phyloP scores from a whole-genome alignment of 1,140 invertebrate genomes.

The Eurosta solidaginis region DNA sequence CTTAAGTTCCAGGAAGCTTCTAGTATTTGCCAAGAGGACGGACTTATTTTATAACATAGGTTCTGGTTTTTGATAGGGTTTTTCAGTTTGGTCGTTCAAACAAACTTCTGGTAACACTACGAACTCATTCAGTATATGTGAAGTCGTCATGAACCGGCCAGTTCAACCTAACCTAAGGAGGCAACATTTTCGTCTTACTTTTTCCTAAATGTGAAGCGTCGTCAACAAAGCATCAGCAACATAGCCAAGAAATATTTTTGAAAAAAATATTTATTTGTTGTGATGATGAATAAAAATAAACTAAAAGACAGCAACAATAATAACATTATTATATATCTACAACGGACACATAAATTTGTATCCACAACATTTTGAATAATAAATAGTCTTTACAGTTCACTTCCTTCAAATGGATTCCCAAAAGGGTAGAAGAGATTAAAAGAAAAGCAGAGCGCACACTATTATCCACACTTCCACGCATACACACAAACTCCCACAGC shows the following conservation, averaged over 20 bases:
- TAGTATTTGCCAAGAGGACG: too few relatives aligned
- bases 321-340: not conserved
- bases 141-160: too few relatives aligned
- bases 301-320: not conserved
- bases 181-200: too few relatives aligned
- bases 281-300: not conserved
- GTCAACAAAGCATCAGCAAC: not conserved
- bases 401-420: not conserved
- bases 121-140: too few relatives aligned
- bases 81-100: too few relatives aligned
- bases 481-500: not conserved
- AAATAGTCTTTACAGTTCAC: constrained; percentile 28
- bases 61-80: too few relatives aligned
- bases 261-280: not conserved
- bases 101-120: too few relatives aligned
- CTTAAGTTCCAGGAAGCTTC: too few relatives aligned
- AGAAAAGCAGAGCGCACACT: not conserved
- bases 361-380: constrained; percentile 33
- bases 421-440: not conserved
- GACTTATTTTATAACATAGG: too few relatives aligned
- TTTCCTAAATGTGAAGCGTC: too few relatives aligned
- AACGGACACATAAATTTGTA: constrained; percentile 32
- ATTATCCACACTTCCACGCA: not conserved
- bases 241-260: not conserved
- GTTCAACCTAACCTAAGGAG: too few relatives aligned